These are phyloP conservation scores for Benthosema pterotum DNA, from an alignment of 2,797 vertebrate genomes.

Conservation along the genomic window DNA sequence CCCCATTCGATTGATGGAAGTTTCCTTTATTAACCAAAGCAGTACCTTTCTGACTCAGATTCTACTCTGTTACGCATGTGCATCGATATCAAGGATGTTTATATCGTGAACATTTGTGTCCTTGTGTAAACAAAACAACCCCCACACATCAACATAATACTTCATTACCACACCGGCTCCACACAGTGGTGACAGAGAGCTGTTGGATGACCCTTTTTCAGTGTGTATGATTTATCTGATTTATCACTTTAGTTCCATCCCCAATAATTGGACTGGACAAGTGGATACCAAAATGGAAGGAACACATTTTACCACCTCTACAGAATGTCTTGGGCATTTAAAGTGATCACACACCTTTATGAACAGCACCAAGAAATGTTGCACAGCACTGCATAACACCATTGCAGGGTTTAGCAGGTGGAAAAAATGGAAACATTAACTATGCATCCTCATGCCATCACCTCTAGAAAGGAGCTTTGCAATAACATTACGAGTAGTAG, in stretches of 20 bases:
- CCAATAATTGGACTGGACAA: background rate
- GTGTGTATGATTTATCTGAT: background rate
- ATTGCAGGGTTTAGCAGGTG: slow-evolving; percentile 11
- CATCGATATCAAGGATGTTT: slow-evolving; percentile 14
- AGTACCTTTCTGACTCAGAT: slow-evolving; percentile 44
- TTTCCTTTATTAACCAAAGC: slow-evolving; percentile 65
- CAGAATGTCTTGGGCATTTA: background rate
- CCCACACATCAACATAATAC: slow-evolving; percentile 6
- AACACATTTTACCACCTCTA: slow-evolving; percentile 5
- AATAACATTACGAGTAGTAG: slow-evolving; percentile 70
- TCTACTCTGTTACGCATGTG: slow-evolving; percentile 8
- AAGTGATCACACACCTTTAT: background rate
- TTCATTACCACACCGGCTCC: slow-evolving; percentile 41
- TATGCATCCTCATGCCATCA: slow-evolving; percentile 78
- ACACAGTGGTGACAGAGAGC: slow-evolving; percentile 55
- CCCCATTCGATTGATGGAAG: slow-evolving; percentile 20
- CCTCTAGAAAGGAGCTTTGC: slow-evolving; percentile 69
- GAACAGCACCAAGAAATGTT: slow-evolving; percentile 5
- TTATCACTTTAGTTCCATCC: background rate
- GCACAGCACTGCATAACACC: slow-evolving; percentile 32
- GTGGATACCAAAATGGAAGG: slow-evolving; percentile 5
- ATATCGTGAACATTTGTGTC: background rate
- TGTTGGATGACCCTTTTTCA: background rate
- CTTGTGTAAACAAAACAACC: slow-evolving; percentile 5
- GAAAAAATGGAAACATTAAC: slow-evolving; percentile 64